A percentile compares a stretch with the other conserved stretches of the same genome.
phyloP scores from a whole-genome alignment of 2,113 vertebrate species.

The Ivindomyrus marchei region DNA sequence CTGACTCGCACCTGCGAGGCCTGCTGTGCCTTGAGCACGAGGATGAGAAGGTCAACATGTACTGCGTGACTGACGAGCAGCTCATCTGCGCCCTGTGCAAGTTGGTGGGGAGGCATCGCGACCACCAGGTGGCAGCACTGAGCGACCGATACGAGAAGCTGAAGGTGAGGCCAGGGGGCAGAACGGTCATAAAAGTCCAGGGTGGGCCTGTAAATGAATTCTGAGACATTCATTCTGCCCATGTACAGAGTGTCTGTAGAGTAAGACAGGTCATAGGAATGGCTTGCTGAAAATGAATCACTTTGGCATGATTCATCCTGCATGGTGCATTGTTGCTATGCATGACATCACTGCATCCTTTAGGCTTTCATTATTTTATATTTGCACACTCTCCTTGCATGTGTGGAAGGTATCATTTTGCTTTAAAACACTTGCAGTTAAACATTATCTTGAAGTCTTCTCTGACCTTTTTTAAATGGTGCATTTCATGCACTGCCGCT shows the following conservation, averaged over 20 bases:
- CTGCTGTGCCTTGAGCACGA: slow-evolving; percentile 92
- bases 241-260: not conserved
- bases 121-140: slow-evolving; percentile 92
- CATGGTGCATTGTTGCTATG: not conserved
- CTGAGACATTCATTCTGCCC: not conserved
- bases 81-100: slow-evolving; percentile 96
- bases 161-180: slow-evolving; percentile 63
- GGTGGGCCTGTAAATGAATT: not conserved
- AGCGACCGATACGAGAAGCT: slow-evolving; percentile 90
- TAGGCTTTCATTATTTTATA: not conserved
- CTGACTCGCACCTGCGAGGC: slow-evolving; percentile 83
- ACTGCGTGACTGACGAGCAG: slow-evolving; percentile 90
- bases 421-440: not conserved
- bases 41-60: slow-evolving; percentile 97
- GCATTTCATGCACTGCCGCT: not conserved
- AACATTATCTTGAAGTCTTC: not conserved
- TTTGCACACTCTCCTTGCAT: not conserved
- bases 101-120: slow-evolving; percentile 86
- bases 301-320: not conserved
- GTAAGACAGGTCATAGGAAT: not conserved
- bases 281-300: not conserved
- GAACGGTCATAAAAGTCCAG: not conserved
- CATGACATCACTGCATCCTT: not conserved
- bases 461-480: not conserved
- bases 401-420: not conserved